Conservation (phyloP, 2,888 invertebrate species). For the Drosophila barbarae region DNA sequence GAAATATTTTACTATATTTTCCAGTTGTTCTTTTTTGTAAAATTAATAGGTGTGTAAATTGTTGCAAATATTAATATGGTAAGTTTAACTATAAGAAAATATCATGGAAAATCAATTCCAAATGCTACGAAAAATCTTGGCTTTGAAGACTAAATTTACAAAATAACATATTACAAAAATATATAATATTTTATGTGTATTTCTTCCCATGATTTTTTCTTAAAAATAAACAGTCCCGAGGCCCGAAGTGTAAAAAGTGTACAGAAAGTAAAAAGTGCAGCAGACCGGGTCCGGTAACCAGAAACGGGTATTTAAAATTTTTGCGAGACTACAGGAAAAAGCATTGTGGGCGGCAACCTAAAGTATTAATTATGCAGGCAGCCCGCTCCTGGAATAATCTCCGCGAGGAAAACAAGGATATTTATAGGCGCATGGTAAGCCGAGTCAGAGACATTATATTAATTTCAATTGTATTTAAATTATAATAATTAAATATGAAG, state of each 20-base stretch:
- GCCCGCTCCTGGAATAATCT: not conserved
- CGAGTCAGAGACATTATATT: too few relatives aligned
- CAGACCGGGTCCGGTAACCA: not conserved
- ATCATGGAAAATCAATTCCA: too few relatives aligned
- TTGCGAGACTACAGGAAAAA: not conserved
- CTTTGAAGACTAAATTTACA: too few relatives aligned
- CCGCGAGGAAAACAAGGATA: fast-evolving
- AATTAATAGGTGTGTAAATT: not conserved
- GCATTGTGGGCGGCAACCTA: not conserved
- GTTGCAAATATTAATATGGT: not conserved
- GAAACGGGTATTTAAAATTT: not conserved
- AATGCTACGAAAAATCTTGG: too few relatives aligned
- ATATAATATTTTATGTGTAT: not conserved
- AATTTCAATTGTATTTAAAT: too few relatives aligned
- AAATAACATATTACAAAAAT: too few relatives aligned
- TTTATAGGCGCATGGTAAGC: not conserved
- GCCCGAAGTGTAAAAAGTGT: not conserved
- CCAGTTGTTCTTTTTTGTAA: not conserved
- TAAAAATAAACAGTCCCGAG: not conserved
- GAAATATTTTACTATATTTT: not conserved
- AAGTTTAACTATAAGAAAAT: not conserved
- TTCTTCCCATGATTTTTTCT: not conserved
- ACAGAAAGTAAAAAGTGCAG: not conserved
- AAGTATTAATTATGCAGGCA: not conserved
- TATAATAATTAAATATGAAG: too few relatives aligned